Conservation (phyloP, 2,113 vertebrate species). For the Cyprinus carpio region DNA sequence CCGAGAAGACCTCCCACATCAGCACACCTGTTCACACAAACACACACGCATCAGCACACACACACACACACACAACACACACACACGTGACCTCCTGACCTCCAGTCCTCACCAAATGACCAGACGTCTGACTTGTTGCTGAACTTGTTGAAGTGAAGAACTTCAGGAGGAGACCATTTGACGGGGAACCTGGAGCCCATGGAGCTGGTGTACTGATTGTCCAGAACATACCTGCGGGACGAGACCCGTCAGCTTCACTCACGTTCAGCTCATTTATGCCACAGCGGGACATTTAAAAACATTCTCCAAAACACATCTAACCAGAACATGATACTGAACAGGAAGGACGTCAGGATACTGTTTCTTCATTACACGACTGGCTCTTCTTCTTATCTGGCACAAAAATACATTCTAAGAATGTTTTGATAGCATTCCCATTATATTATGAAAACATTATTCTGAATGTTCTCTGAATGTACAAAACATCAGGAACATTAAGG, state of each 20-base stretch:
- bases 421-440: too few species aligned
- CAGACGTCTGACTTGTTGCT: constrained; percentile 92
- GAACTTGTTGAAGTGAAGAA: constrained; percentile 87
- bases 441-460: too few species aligned
- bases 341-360: background rate
- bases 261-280: too few species aligned
- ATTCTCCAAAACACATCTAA: background rate
- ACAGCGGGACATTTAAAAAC: too few species aligned
- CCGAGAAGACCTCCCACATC: constrained; percentile 90
- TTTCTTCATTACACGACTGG: background rate
- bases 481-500: too few species aligned
- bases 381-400: too few species aligned
- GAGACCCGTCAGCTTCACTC: background rate
- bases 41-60: constrained; percentile 33
- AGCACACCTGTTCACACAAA: constrained; percentile 78
- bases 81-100: background rate
- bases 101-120: constrained; percentile 82
- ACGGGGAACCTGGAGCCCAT: constrained; percentile 85
- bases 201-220: constrained; percentile 88
- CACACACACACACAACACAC: constrained; percentile 2
- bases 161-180: constrained; percentile 91
- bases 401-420: too few species aligned
- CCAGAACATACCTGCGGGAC: constrained; percentile 83
- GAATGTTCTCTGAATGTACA: too few species aligned
- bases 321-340: background rate